Conservation (phyloP, 1,140 invertebrate genomes). For the Triops cancriformis region DNA sequence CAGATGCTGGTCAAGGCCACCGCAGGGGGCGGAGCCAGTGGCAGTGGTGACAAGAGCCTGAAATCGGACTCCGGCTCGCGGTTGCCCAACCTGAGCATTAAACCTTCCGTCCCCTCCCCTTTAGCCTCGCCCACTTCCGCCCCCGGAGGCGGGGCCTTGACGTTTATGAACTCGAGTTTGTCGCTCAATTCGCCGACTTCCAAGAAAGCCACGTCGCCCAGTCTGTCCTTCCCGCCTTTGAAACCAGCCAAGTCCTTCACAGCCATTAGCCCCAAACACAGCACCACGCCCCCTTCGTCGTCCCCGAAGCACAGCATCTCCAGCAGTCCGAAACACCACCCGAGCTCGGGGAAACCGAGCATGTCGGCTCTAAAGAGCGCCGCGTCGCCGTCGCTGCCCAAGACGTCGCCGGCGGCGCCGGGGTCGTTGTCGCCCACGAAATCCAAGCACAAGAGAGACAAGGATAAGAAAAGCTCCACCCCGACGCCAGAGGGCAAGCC, state of each 20-base stretch:
- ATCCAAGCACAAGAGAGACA: conserved; percentile 30
- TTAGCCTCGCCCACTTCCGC: neutral
- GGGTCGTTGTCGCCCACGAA: conserved; percentile 29
- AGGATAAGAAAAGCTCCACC: conserved; percentile 23
- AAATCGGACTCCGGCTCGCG: neutral
- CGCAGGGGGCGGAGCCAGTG: neutral
- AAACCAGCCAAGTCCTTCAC: neutral
- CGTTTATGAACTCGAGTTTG: neutral
- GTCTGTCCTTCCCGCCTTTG: neutral
- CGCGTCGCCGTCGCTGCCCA: conserved; percentile 45
- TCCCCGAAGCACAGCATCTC: conserved; percentile 30
- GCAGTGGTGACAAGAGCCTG: neutral
- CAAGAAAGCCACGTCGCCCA: neutral
- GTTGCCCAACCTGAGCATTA: neutral
- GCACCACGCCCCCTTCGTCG: conserved; percentile 37
- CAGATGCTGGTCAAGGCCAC: conserved; percentile 16
- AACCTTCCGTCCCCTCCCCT: neutral
- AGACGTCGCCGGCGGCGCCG: conserved; percentile 66
- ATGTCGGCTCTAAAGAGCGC: conserved; percentile 46
- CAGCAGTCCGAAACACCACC: conserved; percentile 36
- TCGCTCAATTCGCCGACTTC: neutral
- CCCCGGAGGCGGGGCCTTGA: neutral
- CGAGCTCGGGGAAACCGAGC: conserved; percentile 69
- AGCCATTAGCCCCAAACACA: conserved; percentile 20
- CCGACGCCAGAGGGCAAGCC: conserved; percentile 22